These are phyloP conservation scores for Pterophyllum scalare DNA, from an alignment of 2,113 vertebrate genomes.

Conservation along the genomic window DNA sequence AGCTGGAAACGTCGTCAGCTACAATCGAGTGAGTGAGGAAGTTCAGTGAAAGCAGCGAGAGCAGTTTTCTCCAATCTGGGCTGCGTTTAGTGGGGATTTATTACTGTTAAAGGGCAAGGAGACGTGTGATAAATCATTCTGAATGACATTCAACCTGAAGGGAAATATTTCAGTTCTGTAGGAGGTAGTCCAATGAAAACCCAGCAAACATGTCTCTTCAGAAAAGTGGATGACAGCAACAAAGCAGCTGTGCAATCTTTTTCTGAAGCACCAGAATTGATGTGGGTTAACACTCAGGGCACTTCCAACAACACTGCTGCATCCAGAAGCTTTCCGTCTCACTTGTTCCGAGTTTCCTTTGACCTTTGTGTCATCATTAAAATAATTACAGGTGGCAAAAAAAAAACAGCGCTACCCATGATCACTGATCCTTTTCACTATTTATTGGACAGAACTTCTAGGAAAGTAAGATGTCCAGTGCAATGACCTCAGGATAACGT, in stretches of 20 bases:
- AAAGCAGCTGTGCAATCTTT: background rate
- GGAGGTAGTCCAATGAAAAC: background rate
- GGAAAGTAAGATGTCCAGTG: no score
- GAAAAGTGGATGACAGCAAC: background rate
- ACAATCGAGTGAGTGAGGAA: background rate
- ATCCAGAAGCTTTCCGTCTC: background rate
- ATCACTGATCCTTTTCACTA: background rate
- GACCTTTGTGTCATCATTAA: background rate
- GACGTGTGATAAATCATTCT: background rate
- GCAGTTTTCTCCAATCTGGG: background rate
- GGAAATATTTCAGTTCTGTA: background rate
- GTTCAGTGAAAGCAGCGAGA: background rate
- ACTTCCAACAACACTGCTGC: background rate
- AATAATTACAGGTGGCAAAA: background rate
- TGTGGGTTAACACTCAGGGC: background rate
- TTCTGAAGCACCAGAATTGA: background rate
- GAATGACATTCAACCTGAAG: background rate
- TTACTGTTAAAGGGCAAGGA: conserved; percentile 12
- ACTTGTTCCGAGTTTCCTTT: background rate
- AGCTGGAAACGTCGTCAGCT: background rate
- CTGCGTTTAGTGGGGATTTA: background rate
- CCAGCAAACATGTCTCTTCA: background rate
- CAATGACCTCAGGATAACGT: no score
- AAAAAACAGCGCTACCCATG: rapidly evolving
- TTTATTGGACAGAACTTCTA: background rate